A percentile compares a stretch with the other conserved stretches of the same genome.
Evolutionary conservation across 2,113 vertebrate genomes (phyloP).

Genomic region (Heteronetta atricapilla): DNA sequence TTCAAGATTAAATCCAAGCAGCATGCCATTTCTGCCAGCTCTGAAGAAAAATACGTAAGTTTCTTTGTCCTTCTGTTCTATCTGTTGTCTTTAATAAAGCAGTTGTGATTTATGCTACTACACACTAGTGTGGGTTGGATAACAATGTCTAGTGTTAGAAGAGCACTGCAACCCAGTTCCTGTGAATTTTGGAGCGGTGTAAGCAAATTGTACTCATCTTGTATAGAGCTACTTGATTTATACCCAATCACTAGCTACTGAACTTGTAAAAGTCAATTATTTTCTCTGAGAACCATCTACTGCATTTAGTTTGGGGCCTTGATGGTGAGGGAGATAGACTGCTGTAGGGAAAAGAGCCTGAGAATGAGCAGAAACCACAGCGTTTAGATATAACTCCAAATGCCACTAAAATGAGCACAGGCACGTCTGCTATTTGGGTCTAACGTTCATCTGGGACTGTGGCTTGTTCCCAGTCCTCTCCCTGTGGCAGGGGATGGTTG

Average conservation of each 20-base stretch:
- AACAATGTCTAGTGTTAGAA: neutral
- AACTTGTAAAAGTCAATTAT: neutral
- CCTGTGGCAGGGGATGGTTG: neutral
- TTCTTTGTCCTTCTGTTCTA: neutral
- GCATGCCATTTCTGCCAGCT: constrained; percentile 63
- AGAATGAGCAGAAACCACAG: neutral
- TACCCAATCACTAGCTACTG: neutral
- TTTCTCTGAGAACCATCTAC: neutral
- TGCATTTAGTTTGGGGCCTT: neutral
- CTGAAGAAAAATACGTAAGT: constrained; percentile 74
- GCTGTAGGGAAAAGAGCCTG: neutral
- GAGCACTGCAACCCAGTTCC: neutral
- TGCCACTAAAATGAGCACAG: neutral
- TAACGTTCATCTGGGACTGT: neutral
- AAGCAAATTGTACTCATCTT: neutral
- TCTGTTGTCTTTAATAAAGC: neutral
- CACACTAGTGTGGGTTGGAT: neutral
- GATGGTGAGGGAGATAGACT: neutral
- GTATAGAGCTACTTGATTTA: neutral
- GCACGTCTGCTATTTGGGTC: neutral
- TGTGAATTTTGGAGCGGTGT: neutral
- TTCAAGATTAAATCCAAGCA: constrained; percentile 64
- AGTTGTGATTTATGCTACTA: neutral
- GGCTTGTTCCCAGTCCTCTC: neutral
- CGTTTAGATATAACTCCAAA: neutral